These are phyloP conservation scores for Acheta domesticus DNA, from an alignment of 2,888 invertebrate species.

Conservation along the genomic window DNA sequence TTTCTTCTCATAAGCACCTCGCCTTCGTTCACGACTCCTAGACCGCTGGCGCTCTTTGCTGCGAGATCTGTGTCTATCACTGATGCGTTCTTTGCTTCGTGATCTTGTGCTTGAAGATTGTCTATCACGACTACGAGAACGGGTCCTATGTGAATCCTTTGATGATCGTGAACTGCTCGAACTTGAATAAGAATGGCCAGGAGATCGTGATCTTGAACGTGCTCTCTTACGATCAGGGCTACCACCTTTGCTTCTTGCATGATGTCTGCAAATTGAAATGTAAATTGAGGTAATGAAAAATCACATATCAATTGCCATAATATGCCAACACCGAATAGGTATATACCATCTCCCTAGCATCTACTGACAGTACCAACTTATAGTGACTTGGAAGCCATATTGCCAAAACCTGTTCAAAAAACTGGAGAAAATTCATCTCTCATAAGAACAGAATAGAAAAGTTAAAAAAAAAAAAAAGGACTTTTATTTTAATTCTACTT, in stretches of 20 bases:
- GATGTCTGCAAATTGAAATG: neutral
- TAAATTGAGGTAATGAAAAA: no score
- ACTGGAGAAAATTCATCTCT: no score
- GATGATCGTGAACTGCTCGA: neutral
- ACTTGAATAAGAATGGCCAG: neutral
- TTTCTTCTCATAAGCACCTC: slow-evolving; percentile 39
- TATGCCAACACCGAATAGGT: no score
- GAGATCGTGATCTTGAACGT: neutral
- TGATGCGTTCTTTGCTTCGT: neutral
- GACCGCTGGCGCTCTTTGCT: slow-evolving; percentile 24
- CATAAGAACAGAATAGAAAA: no score
- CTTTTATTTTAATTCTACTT: no score
- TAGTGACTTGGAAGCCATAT: no score
- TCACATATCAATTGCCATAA: no score
- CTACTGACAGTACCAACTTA: no score
- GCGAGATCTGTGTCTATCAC: slow-evolving; percentile 27
- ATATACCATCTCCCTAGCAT: no score
- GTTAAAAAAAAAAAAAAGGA: no score
- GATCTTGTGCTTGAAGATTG: neutral
- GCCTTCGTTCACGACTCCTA: slow-evolving; percentile 27
- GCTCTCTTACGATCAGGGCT: slow-evolving; percentile 22
- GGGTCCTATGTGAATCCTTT: slow-evolving; percentile 20
- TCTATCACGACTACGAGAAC: slow-evolving; percentile 20
- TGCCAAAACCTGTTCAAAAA: no score
- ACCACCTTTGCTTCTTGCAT: neutral